Evolutionary conservation across 2,888 invertebrate species (phyloP).

Genomic region (Psylliodes chrysocephalus): DNA sequence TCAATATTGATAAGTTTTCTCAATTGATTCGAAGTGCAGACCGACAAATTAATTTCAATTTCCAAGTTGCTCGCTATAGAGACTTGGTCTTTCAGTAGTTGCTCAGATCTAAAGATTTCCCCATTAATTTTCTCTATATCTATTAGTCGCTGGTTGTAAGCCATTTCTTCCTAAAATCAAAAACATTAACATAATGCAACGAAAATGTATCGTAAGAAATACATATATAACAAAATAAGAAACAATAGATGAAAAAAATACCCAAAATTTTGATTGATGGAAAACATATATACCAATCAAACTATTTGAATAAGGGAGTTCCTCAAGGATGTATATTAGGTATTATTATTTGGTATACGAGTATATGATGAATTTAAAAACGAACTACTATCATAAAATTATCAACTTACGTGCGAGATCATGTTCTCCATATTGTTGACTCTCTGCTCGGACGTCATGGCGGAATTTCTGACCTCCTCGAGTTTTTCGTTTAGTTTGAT

Average conservation of each 20-base stretch:
- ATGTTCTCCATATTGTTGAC: conserved; percentile 71
- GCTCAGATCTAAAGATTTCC: conserved; percentile 41
- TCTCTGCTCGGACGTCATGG: conserved; percentile 65
- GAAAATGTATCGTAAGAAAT: too few relatives aligned
- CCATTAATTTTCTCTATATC: conserved; percentile 50
- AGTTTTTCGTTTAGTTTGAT: conserved; percentile 65
- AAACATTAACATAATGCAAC: too few relatives aligned
- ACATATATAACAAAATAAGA: too few relatives aligned
- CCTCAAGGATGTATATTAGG: too few relatives aligned
- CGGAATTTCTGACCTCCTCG: conserved; percentile 66
- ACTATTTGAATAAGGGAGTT: too few relatives aligned
- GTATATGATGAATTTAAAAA: too few relatives aligned
- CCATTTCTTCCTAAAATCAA: conserved; percentile 60
- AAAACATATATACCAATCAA: too few relatives aligned
- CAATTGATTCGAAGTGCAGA: conserved; percentile 66
- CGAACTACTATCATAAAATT: too few relatives aligned
- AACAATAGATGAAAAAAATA: too few relatives aligned
- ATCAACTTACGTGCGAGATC: conserved; percentile 64
- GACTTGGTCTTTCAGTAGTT: conserved; percentile 45
- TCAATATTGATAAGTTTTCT: conserved; percentile 64
- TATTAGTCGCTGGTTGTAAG: conserved; percentile 38
- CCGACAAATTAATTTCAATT: conserved; percentile 66
- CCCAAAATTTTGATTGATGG: too few relatives aligned
- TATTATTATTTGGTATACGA: too few relatives aligned
- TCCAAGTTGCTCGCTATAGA: conserved; percentile 58